Conservation (phyloP, 2,113 vertebrate species). For the human (Homo sapiens) region GRCh38 chr9:137777001-137777500, state of each 20-base stretch:
- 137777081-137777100: accelerated
- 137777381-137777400: neutral
- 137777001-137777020: neutral
- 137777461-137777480: neutral
- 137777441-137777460: accelerated
- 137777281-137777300: neutral
- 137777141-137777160: accelerated
- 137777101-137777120: accelerated
- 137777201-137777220: neutral
- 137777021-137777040: neutral
- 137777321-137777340: neutral
- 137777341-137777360: neutral
- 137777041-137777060: too few species aligned
- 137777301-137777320: neutral
- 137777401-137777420: neutral
- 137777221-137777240: neutral
- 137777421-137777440: neutral
- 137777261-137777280: neutral
- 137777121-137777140: accelerated
- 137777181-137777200: neutral
- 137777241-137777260: neutral
- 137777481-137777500: neutral
- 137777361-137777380: too few species aligned
- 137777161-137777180: too few species aligned
- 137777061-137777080: neutral